A percentile compares a stretch with the other conserved stretches of the same genome.
Conservation (phyloP, 2,797 vertebrate genomes). For the Hydrocynus forskahlii region DNA sequence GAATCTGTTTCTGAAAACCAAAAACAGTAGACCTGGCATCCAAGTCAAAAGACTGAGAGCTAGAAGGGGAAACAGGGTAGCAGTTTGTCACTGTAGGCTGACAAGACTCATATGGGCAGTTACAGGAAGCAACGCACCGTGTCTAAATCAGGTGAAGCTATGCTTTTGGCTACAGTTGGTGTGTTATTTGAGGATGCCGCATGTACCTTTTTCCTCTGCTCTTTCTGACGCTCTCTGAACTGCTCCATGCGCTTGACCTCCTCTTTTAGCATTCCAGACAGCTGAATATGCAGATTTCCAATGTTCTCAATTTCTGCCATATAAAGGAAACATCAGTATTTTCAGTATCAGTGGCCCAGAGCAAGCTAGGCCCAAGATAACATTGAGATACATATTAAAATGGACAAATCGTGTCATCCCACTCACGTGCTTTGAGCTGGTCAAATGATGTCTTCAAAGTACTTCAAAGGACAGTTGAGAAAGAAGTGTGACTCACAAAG, state of each 20-base stretch:
- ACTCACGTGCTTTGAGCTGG: constrained; percentile 90
- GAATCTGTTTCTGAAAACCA: not conserved
- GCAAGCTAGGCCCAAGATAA: not conserved
- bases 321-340: constrained; percentile 1
- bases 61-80: not conserved
- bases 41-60: not conserved
- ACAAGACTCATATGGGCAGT: not conserved
- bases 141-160: not conserved
- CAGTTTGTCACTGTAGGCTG: not conserved
- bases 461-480: constrained; percentile 69
- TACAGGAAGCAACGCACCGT: not conserved
- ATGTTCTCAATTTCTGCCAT: constrained; percentile 88
- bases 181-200: not conserved
- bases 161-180: constrained; percentile 15
- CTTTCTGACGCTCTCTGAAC: constrained; percentile 94
- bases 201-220: constrained; percentile 90
- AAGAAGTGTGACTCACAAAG: not conserved
- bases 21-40: not conserved
- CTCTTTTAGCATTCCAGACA: constrained; percentile 84
- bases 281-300: constrained; percentile 90
- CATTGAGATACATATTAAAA: not conserved
- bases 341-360: not conserved
- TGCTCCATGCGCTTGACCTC: constrained; percentile 89
- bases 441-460: constrained; percentile 89
- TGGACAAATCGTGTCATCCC: not conserved